Conservation (phyloP, 2,888 invertebrate genomes). For the Allolobophora icterica region DNA sequence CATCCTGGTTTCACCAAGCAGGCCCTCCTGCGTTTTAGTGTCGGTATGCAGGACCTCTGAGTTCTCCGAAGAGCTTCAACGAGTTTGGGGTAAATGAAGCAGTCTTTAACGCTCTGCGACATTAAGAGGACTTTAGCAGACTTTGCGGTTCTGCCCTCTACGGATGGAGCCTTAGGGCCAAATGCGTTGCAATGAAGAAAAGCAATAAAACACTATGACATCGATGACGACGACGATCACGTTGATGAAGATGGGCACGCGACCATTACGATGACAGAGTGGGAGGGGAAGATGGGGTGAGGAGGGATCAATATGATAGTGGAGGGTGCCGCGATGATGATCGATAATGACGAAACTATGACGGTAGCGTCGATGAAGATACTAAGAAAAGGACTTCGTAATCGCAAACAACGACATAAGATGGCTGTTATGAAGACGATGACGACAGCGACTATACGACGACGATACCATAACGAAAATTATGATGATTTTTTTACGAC, state of each 20-base stretch:
- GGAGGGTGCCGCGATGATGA: background rate
- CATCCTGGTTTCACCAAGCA: no score
- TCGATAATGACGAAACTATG: background rate
- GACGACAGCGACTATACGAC: no score
- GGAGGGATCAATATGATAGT: background rate
- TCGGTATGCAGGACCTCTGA: no score
- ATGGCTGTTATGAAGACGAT: no score
- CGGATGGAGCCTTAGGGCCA: background rate
- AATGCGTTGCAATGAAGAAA: background rate
- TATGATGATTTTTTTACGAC: no score
- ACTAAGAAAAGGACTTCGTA: background rate
- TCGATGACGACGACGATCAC: background rate
- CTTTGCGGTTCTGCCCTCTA: background rate
- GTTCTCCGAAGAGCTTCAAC: no score
- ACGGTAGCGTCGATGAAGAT: background rate
- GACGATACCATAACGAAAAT: no score
- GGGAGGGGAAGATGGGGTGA: background rate
- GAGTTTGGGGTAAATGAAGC: no score
- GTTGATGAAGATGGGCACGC: background rate
- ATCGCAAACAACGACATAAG: background rate
- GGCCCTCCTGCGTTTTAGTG: no score
- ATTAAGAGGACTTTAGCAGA: no score
- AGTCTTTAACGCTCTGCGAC: no score
- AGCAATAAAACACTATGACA: background rate
- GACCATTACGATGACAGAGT: background rate